Conservation (phyloP, 1,140 invertebrate species). For the Nixonia krombeini region DNA sequence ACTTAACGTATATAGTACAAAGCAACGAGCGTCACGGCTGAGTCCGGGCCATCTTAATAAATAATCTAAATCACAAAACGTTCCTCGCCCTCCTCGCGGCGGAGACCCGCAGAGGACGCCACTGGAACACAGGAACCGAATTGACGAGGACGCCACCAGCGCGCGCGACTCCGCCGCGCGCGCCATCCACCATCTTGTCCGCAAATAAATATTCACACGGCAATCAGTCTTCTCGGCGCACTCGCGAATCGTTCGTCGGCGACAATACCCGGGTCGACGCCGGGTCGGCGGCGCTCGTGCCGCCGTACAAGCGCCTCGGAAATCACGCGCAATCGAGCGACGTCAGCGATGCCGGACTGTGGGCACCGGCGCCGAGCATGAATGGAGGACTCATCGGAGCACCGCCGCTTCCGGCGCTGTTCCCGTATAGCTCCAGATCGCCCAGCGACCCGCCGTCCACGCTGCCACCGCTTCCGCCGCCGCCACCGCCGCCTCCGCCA, state of each 20-base stretch:
- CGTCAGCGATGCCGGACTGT: constrained; percentile 67
- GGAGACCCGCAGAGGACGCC: not conserved
- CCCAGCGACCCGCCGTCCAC: constrained; percentile 63
- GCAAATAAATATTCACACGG: constrained; percentile 49
- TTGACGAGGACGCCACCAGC: too few species aligned
- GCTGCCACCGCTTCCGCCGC: constrained; percentile 57
- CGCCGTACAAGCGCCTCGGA: constrained; percentile 13
- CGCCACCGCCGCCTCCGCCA: too few species aligned
- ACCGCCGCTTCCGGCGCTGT: constrained; percentile 66
- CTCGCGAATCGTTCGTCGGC: too few species aligned
- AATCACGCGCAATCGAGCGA: constrained; percentile 71
- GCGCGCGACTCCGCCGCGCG: too few species aligned
- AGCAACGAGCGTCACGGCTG: too few species aligned
- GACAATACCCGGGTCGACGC: too few species aligned
- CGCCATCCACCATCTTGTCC: too few species aligned
- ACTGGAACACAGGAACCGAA: constrained; percentile 3
- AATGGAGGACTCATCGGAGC: constrained; percentile 69
- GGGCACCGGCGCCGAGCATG: constrained; percentile 64
- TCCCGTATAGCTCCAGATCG: constrained; percentile 68
- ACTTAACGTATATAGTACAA: constrained; percentile 50
- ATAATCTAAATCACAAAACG: constrained; percentile 49
- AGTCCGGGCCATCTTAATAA: constrained; percentile 16
- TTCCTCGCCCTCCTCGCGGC: constrained; percentile 8
- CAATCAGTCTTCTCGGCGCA: constrained; percentile 39
- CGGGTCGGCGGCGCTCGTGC: too few species aligned